Evolutionary conservation across 2,797 vertebrate genomes (phyloP), one percentile per base, ranked within the genome.

Genomic region (Trachops cirrhosus): DNA sequence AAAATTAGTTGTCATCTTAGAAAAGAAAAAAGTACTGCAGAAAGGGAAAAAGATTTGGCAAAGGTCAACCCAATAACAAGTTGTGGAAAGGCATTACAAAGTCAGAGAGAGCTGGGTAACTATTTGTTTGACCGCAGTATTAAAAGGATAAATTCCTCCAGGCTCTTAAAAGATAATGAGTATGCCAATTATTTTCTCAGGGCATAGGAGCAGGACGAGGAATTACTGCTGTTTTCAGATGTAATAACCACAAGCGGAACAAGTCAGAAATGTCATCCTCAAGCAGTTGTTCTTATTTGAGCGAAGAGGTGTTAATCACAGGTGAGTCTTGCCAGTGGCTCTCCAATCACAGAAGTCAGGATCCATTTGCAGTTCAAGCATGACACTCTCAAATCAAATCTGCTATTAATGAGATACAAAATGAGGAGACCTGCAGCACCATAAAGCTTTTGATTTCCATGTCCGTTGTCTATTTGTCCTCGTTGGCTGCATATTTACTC

Each of bases 231-330:
- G 9, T 89, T 97, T 97, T 96, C 84, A 93, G 64, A 96, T 15
- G 1, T 84, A 86, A 96, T 94, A 87, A 96, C 82, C 22, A 79
- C 91, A 86, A 89, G 82, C 57, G 37, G 92, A 94, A 86, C 41
- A 97, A 90, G 79, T 94, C 41, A 93, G 86, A 97, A 96, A 87
- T 96, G 64, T 95, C 96, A 79, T 93, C 87, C 12, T 83, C 21
- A 85, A 90, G 87, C 62, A 93, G 46, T 22, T 21, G 62, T 89
- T 95, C 34, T 37, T 89, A 34, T 92, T 88, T 97, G 90, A 94
- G 74, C 85, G 93, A 39, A 97, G 74, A 97, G 96, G 97, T 89
- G n/a, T 93, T 90, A 98, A 97, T 98, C 94, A 97, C 92, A 98
- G 86, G 94, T 97, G 77, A 96, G 86, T 93, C 94, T 97, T 96